A percentile compares a stretch with the other conserved stretches of the same genome.
Conservation (phyloP, 2,113 vertebrate species). For the Dipodomys spectabilis region DNA sequence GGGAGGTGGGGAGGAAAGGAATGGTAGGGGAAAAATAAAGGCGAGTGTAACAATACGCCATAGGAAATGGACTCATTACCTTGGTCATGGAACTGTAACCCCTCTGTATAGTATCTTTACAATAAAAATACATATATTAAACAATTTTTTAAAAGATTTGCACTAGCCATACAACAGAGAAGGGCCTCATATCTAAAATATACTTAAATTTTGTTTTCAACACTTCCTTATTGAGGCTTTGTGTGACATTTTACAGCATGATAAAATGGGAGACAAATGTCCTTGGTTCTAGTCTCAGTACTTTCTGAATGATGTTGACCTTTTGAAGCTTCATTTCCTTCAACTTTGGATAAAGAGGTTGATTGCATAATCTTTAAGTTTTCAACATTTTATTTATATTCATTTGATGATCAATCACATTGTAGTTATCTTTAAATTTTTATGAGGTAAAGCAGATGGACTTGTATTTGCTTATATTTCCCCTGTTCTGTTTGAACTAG, state of each 20-base stretch:
- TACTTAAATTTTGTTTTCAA: background rate
- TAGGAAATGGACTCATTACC: no score
- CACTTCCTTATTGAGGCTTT: conserved; percentile 23
- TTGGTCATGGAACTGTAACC: no score
- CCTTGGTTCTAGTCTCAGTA: background rate
- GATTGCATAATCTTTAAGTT: conserved; percentile 29
- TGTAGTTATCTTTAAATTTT: background rate
- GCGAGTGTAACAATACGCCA: no score
- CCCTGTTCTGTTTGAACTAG: background rate
- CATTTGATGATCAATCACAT: background rate
- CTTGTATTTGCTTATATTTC: conserved; percentile 17
- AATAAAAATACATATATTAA: no score
- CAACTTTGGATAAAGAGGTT: background rate
- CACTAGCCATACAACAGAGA: no score
- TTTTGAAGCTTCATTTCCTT: conserved; percentile 15
- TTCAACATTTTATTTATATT: background rate
- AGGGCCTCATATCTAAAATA: no score
- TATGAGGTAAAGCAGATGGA: background rate
- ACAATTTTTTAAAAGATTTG: no score
- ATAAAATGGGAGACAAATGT: background rate
- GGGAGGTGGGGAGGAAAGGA: no score
- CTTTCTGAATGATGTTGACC: background rate
- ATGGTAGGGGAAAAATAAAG: no score
- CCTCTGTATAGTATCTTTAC: no score
- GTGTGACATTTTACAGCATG: conserved; percentile 5